Evolutionary conservation across 2,113 vertebrate genomes (phyloP).

Genomic region (Trematocara unimaculatum): DNA sequence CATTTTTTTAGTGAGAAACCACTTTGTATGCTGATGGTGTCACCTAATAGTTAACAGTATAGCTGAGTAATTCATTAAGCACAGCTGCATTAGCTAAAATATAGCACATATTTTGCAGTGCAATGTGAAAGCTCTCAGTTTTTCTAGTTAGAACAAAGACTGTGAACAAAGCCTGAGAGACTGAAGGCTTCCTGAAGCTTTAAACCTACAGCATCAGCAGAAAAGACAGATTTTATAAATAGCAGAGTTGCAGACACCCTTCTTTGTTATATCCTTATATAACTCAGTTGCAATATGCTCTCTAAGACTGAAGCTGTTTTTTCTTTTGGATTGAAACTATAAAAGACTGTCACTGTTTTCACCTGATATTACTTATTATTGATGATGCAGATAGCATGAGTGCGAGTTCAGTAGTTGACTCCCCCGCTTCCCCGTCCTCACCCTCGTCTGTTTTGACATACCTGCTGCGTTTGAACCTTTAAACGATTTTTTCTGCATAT

Average conservation of each 20-base stretch:
- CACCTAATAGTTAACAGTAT: not conserved
- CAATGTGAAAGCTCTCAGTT: not conserved
- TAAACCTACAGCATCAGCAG: not conserved
- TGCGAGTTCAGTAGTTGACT: not conserved
- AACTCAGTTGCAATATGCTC: not conserved
- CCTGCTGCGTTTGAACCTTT: not conserved
- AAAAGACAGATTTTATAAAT: not conserved
- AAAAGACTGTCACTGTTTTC: not conserved
- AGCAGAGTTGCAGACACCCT: not conserved
- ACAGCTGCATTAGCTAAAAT: not conserved
- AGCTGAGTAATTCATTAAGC: not conserved
- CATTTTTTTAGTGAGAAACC: not conserved
- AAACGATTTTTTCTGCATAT: not conserved
- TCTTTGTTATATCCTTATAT: not conserved
- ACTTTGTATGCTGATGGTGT: not conserved
- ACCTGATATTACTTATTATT: not conserved
- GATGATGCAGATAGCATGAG: not conserved
- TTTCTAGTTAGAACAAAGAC: not conserved
- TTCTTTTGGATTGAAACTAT: not conserved
- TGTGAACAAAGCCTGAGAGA: not conserved
- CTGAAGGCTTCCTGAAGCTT: not conserved
- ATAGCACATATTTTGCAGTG: not conserved
- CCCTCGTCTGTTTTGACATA: not conserved
- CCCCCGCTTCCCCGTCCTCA: not conserved
- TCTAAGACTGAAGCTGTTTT: not conserved